Conservation (phyloP, 2,888 invertebrate genomes). For the Agrochola macilenta region DNA sequence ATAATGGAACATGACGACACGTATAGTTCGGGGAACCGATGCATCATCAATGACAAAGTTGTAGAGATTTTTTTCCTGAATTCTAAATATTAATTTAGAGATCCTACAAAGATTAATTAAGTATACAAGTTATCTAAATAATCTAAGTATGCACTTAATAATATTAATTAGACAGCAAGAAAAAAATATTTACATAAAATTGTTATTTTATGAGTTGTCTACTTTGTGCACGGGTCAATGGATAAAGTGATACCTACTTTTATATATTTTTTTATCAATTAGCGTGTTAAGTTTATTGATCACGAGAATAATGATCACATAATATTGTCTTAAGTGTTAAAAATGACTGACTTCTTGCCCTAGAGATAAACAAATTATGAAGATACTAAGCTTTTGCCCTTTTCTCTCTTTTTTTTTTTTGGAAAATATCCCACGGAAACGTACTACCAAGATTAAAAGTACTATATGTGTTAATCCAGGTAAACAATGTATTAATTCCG, state of each 20-base stretch:
- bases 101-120: conserved; percentile 47
- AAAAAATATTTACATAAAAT: conserved; percentile 28
- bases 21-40: conserved; percentile 64
- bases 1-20: conserved; percentile 62
- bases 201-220: conserved; percentile 44
- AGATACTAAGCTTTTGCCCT: neutral
- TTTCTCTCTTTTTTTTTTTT: no score
- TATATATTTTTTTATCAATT: conserved; percentile 55
- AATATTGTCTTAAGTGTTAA: conserved; percentile 44
- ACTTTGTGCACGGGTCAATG: conserved; percentile 45
- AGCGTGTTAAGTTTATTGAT: conserved; percentile 49
- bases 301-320: conserved; percentile 59
- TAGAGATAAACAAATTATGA: conserved; percentile 31
- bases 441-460: neutral
- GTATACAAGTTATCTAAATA: conserved; percentile 22
- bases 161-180: conserved; percentile 26
- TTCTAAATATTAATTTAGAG: conserved; percentile 45
- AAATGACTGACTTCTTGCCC: conserved; percentile 48
- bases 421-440: neutral
- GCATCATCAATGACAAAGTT: conserved; percentile 68
- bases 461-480: neutral
- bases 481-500: neutral
- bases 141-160: conserved; percentile 36
- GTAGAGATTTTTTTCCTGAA: conserved; percentile 51
- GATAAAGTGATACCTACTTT: conserved; percentile 30